A percentile compares a stretch with the other conserved stretches of the same genome.
phyloP scores from a whole-genome alignment of 2,888 invertebrate genomes.

The Cephalotes varians region DNA sequence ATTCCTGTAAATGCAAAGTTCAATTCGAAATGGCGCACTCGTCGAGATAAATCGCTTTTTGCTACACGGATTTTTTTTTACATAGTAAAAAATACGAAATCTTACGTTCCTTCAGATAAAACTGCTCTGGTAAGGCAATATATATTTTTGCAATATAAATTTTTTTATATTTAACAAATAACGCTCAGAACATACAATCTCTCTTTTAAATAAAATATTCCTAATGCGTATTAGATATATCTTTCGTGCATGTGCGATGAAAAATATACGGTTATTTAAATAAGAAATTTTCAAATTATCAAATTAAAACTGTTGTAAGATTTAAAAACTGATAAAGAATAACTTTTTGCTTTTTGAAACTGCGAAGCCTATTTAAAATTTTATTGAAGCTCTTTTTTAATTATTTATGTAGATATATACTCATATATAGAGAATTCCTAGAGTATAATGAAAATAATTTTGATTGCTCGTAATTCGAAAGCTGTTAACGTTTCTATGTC shows the following conservation, averaged over 20 bases:
- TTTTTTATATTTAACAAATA: neutral
- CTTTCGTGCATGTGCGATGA: neutral
- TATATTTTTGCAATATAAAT: too few species aligned
- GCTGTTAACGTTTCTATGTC: neutral
- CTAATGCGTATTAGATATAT: neutral
- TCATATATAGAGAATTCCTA: neutral
- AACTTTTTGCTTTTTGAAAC: neutral
- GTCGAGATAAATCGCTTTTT: constrained; percentile 21
- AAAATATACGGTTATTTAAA: neutral
- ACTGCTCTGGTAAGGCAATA: neutral
- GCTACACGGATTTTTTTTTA: neutral
- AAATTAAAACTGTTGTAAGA: neutral
- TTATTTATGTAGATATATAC: neutral
- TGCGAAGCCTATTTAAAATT: neutral
- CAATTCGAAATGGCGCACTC: constrained; percentile 29
- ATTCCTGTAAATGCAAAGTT: constrained; percentile 43
- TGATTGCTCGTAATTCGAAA: neutral
- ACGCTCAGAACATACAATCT: neutral
- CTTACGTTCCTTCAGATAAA: neutral
- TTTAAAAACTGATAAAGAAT: neutral
- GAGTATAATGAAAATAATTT: neutral
- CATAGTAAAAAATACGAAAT: neutral
- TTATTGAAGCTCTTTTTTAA: neutral
- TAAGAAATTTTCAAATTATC: neutral
- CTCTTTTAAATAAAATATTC: neutral